Conservation (phyloP, 2,113 vertebrate genomes). For the Neodon shergylaensis region DNA sequence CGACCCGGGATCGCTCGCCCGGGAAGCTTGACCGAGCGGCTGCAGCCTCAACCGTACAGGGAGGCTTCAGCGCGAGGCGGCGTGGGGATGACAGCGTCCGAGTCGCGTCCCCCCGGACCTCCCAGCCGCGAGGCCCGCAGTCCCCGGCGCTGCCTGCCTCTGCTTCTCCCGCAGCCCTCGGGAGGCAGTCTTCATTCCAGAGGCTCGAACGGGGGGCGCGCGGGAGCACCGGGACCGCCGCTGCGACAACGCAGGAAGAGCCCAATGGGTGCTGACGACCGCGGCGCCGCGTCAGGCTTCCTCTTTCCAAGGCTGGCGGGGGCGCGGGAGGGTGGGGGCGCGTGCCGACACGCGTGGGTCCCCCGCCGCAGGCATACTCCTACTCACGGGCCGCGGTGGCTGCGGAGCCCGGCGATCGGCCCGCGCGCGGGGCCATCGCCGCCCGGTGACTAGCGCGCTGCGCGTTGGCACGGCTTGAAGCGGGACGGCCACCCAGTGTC, state of each 20-base stretch:
- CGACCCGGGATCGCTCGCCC: conserved; percentile 74
- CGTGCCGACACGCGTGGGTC: conserved; percentile 63
- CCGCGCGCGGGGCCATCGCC: conserved; percentile 60
- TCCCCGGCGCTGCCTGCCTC: conserved; percentile 19
- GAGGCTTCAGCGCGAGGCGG: conserved; percentile 85
- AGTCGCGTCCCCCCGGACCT: conserved; percentile 63
- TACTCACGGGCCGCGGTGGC: conserved; percentile 60
- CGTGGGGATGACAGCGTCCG: conserved; percentile 77
- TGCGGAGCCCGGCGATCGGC: conserved; percentile 52
- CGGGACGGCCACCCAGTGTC: conserved; percentile 77
- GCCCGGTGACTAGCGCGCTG: conserved; percentile 59
- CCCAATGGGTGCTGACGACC: conserved; percentile 36
- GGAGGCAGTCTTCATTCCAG: conserved; percentile 70
- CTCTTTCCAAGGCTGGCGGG: conserved; percentile 43
- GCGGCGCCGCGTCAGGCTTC: conserved; percentile 55
- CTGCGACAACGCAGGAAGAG: conserved; percentile 35
- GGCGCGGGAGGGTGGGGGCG: conserved; percentile 40
- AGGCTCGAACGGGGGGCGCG: conserved; percentile 20
- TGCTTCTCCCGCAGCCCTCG: conserved; percentile 35
- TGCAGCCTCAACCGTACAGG: conserved; percentile 82
- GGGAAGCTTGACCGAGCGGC: conserved; percentile 73
- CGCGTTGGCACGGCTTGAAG: conserved; percentile 75
- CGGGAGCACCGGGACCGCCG: not conserved
- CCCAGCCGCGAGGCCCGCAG: conserved; percentile 58
- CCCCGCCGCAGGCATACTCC: conserved; percentile 57